Conservation (phyloP, 2,888 invertebrate genomes). For the Ctenicera cuprea region DNA sequence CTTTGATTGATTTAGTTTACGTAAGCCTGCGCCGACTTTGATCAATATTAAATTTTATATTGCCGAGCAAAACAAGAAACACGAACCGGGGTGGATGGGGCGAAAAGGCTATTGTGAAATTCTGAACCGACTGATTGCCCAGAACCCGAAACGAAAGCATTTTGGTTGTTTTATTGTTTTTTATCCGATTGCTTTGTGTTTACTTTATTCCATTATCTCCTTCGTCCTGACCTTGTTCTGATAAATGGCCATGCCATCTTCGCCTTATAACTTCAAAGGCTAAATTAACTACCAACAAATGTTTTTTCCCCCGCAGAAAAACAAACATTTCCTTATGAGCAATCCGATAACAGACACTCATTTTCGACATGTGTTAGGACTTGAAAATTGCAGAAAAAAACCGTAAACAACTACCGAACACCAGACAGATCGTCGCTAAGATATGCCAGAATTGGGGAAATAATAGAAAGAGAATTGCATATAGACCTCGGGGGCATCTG, state of each 20-base stretch:
- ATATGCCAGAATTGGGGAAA: constrained; percentile 41
- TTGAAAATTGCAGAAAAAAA: constrained; percentile 27
- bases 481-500: constrained; percentile 40
- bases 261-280: background rate
- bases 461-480: constrained; percentile 49
- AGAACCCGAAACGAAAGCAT: constrained; percentile 10
- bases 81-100: constrained; percentile 38
- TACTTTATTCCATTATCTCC: constrained; percentile 9
- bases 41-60: constrained; percentile 52
- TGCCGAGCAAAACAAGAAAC: constrained; percentile 47
- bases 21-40: constrained; percentile 48
- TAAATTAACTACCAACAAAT: background rate
- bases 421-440: constrained; percentile 45
- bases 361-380: constrained; percentile 16
- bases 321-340: too few species aligned
- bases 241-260: background rate
- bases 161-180: constrained; percentile 20
- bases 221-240: background rate
- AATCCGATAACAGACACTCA: too few species aligned
- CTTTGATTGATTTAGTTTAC: constrained; percentile 53
- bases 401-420: constrained; percentile 42
- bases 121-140: constrained; percentile 6
- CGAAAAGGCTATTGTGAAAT: constrained; percentile 22
- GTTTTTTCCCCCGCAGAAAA: too few species aligned
- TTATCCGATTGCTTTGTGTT: constrained; percentile 25